Evolutionary conservation across 2,888 invertebrate species (phyloP).

Genomic region (Minunthozetes semirufus): DNA sequence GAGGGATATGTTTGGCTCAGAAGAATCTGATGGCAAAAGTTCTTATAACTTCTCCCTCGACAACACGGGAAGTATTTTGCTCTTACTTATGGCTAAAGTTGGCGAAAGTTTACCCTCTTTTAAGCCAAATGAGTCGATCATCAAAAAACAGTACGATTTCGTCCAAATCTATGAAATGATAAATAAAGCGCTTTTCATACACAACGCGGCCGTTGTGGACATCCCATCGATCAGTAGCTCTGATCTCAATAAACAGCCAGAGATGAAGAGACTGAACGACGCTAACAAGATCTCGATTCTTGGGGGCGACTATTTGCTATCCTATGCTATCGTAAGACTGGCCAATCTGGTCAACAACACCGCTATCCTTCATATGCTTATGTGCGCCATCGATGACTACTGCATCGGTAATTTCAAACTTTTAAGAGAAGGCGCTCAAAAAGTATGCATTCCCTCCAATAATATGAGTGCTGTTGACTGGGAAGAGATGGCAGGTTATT

Average conservation of each 20-base stretch:
- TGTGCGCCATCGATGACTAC: slow-evolving; percentile 30
- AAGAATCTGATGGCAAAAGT: too few species aligned
- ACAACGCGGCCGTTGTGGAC: slow-evolving; percentile 25
- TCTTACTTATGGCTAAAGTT: slow-evolving; percentile 25
- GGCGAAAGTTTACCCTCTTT: slow-evolving; percentile 28
- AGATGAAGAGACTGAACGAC: not conserved
- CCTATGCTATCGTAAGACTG: slow-evolving; percentile 25
- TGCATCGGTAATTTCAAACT: slow-evolving; percentile 24
- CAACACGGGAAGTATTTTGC: slow-evolving; percentile 7
- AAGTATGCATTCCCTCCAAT: not conserved
- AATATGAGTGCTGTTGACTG: slow-evolving; percentile 5
- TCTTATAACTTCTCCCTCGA: not conserved
- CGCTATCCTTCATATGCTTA: slow-evolving; percentile 13
- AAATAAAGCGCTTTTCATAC: slow-evolving; percentile 33
- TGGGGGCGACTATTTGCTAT: slow-evolving; percentile 33
- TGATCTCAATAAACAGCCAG: not conserved
- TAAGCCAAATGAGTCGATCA: not conserved
- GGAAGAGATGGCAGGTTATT: slow-evolving; percentile 26
- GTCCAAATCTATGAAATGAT: slow-evolving; percentile 33
- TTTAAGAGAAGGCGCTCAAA: not conserved
- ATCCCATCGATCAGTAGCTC: not conserved
- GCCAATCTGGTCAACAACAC: slow-evolving; percentile 23
- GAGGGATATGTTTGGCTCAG: slow-evolving; percentile 21
- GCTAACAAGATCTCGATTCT: slow-evolving; percentile 29
- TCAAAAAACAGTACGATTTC: slow-evolving; percentile 29